phyloP scores from a whole-genome alignment of 2,113 vertebrate species.

The Pogonocichla stellata region DNA sequence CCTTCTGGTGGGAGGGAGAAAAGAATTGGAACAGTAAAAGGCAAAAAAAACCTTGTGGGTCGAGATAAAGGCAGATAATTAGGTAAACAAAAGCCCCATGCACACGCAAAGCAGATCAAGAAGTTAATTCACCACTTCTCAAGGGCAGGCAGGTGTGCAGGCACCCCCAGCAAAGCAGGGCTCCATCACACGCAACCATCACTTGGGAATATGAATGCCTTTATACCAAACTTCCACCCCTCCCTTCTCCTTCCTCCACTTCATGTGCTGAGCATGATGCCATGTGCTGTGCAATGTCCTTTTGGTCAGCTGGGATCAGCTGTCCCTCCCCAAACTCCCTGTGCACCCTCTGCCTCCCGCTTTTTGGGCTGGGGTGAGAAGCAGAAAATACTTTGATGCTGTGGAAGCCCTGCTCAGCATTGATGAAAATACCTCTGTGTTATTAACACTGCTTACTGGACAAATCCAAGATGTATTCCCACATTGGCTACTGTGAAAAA shows the following conservation, averaged over 20 bases:
- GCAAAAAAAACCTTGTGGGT: not conserved
- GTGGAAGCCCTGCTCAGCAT: not conserved
- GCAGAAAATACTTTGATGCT: not conserved
- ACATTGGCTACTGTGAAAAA: not conserved
- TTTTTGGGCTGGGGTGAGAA: not conserved
- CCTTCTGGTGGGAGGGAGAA: not conserved
- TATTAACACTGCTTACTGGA: not conserved
- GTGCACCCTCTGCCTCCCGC: not conserved
- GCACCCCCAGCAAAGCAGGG: not conserved
- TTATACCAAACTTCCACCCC: not conserved
- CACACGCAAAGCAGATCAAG: not conserved
- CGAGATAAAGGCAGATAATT: not conserved
- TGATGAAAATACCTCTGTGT: not conserved
- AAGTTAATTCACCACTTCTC: not conserved
- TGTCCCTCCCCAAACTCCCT: not conserved
- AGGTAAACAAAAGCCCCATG: not conserved
- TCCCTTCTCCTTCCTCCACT: not conserved
- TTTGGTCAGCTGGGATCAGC: not conserved
- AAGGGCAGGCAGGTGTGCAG: not conserved
- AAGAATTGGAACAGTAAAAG: not conserved
- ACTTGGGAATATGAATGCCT: not conserved
- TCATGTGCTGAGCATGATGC: not conserved
- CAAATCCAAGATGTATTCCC: not conserved
- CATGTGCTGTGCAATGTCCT: not conserved
- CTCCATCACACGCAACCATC: fast-evolving